Conservation (phyloP, 2,797 vertebrate genomes). For the Poliocrania exsul region DNA sequence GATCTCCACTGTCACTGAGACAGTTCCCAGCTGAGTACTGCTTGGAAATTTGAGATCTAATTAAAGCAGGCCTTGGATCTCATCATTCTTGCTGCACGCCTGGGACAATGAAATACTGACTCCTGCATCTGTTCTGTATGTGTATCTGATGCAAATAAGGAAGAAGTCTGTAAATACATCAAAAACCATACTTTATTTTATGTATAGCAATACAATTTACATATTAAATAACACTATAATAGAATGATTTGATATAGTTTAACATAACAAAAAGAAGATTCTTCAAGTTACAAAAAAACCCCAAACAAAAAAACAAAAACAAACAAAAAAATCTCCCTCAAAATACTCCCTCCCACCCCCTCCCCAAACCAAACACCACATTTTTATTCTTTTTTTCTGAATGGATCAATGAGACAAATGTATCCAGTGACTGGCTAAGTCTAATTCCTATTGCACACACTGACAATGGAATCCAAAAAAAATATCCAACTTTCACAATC, state of each 20-base stretch:
- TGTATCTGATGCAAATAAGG: conserved; percentile 41
- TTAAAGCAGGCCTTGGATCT: conserved; percentile 51
- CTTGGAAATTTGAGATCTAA: conserved; percentile 36
- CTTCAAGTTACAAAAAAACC: conserved; percentile 88
- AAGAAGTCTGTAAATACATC: conserved; percentile 85
- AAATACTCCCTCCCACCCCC: conserved; percentile 64
- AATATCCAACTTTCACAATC: conserved; percentile 85
- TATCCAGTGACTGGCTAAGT: conserved; percentile 83
- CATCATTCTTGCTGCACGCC: conserved; percentile 14
- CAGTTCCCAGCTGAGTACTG: conserved; percentile 19
- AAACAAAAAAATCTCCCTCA: conserved; percentile 65
- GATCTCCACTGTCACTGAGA: background rate
- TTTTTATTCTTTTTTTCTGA: conserved; percentile 69
- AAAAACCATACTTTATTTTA: conserved; percentile 99
- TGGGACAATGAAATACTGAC: conserved; percentile 50
- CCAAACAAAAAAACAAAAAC: conserved; percentile 65
- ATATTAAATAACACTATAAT: conserved; percentile 99
- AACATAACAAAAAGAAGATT: conserved; percentile 85
- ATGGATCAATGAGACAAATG: conserved; percentile 82
- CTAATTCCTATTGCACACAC: conserved; percentile 85
- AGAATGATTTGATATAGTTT: conserved; percentile 96
- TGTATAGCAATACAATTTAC: conserved; percentile 99
- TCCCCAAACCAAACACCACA: conserved; percentile 75
- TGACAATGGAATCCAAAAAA: conserved; percentile 80
- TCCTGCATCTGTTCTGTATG: conserved; percentile 26